phyloP scores from a whole-genome alignment of 2,113 vertebrate species.

The Hyperopisus bebe region DNA sequence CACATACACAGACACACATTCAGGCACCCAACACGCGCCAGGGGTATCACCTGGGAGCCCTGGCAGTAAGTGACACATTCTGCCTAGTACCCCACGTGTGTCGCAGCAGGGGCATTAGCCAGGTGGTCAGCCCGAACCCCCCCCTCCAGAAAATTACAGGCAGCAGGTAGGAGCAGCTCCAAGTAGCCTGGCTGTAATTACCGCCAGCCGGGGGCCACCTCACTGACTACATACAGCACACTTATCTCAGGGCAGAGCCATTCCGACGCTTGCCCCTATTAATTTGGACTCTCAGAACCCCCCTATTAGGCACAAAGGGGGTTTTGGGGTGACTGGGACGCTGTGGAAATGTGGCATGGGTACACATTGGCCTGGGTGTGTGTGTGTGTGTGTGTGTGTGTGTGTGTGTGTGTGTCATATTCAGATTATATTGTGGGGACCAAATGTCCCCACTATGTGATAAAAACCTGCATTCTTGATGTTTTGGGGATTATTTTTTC shows the following conservation, averaged over 20 bases:
- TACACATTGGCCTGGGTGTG: not conserved
- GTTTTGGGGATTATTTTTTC: not conserved
- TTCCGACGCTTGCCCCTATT: not conserved
- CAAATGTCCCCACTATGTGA: not conserved
- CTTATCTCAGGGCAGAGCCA: not conserved
- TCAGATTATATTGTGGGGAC: not conserved
- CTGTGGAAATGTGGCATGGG: not conserved
- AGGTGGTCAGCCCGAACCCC: not conserved
- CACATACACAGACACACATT: too few species aligned
- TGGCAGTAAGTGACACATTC: not conserved
- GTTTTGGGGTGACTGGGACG: not conserved
- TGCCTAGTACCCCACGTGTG: too few species aligned
- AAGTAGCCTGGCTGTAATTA: not conserved
- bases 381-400: not conserved
- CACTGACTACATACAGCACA: too few species aligned
- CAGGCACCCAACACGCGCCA: not conserved
- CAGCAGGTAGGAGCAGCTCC: not conserved
- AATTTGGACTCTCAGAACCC: not conserved
- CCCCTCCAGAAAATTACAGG: not conserved
- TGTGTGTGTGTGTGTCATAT: not conserved
- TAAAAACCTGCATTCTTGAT: not conserved
- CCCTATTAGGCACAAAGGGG: not conserved
- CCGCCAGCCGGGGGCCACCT: not conserved
- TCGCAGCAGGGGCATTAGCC: not conserved
- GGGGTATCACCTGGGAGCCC: not conserved